phyloP scores from a whole-genome alignment of 2,113 vertebrate species.

The Percina caprodes region DNA sequence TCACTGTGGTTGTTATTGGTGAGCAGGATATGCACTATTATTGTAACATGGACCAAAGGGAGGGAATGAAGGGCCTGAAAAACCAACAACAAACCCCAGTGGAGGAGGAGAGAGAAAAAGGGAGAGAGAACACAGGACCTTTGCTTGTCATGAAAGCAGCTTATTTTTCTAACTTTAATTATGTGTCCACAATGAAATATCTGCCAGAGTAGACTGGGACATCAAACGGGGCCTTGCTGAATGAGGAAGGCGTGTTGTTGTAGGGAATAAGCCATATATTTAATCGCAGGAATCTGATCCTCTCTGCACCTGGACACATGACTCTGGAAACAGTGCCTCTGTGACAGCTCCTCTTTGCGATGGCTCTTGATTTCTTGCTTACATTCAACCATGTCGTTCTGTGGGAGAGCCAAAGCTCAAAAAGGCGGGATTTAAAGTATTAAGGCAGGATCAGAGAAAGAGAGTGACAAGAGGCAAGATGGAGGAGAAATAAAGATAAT shows the following conservation, averaged over 20 bases:
- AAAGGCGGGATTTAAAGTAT: conserved; percentile 61
- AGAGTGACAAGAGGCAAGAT: conserved; percentile 10
- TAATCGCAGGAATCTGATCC: conserved; percentile 77
- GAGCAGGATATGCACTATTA: conserved; percentile 75
- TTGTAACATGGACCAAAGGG: conserved; percentile 35
- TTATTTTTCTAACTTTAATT: conserved; percentile 70
- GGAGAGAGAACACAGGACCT: conserved; percentile 30
- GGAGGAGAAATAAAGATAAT: conserved; percentile 47
- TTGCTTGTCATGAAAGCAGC: conserved; percentile 44
- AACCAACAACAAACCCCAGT: conserved; percentile 43
- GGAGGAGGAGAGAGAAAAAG: background rate
- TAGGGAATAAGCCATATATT: conserved; percentile 59
- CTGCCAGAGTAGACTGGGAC: conserved; percentile 37
- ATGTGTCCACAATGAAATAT: conserved; percentile 66
- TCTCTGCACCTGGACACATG: conserved; percentile 69
- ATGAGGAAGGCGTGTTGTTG: conserved; percentile 56
- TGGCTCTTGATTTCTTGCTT: conserved; percentile 54
- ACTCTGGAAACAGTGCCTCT: conserved; percentile 46
- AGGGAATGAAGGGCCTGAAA: conserved; percentile 38
- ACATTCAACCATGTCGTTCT: conserved; percentile 38
- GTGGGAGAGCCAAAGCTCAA: conserved; percentile 31
- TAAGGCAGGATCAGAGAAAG: conserved; percentile 30
- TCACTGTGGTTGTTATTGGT: conserved; percentile 63
- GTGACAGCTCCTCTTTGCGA: conserved; percentile 48
- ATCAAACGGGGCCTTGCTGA: conserved; percentile 58